phyloP scores from a whole-genome alignment of 1,140 invertebrate species.

The Caerostris extrusa region DNA sequence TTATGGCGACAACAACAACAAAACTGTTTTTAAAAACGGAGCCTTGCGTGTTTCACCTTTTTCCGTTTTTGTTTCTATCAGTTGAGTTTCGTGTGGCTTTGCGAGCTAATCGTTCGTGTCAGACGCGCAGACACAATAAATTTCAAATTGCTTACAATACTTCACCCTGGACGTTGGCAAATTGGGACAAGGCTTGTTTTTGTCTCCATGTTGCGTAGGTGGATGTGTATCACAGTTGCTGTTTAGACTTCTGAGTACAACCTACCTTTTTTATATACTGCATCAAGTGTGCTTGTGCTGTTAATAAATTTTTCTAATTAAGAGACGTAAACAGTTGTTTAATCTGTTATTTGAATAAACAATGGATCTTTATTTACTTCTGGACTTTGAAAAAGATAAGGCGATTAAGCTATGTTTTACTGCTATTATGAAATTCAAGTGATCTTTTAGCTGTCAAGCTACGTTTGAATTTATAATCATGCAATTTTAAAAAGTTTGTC shows the following conservation, averaged over 20 bases:
- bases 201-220: conserved; percentile 10
- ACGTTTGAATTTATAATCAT: too few species aligned
- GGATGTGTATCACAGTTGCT: background rate
- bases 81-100: background rate
- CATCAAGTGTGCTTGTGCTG: background rate
- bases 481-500: too few species aligned
- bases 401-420: too few species aligned
- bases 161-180: conserved; percentile 20
- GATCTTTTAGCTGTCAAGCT: too few species aligned
- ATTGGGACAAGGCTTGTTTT: conserved; percentile 30
- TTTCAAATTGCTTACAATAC: conserved; percentile 15
- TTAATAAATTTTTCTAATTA: too few species aligned
- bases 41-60: background rate
- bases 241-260: background rate
- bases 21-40: background rate
- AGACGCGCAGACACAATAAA: conserved; percentile 34
- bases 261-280: background rate
- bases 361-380: too few species aligned
- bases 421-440: too few species aligned
- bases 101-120: background rate
- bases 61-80: background rate
- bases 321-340: too few species aligned
- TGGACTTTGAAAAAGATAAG: too few species aligned
- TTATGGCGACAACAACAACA: background rate
- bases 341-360: too few species aligned